phyloP scores from a whole-genome alignment of 92 coral and sea anemone genomes.

The Epizoanthus ramosus region DNA sequence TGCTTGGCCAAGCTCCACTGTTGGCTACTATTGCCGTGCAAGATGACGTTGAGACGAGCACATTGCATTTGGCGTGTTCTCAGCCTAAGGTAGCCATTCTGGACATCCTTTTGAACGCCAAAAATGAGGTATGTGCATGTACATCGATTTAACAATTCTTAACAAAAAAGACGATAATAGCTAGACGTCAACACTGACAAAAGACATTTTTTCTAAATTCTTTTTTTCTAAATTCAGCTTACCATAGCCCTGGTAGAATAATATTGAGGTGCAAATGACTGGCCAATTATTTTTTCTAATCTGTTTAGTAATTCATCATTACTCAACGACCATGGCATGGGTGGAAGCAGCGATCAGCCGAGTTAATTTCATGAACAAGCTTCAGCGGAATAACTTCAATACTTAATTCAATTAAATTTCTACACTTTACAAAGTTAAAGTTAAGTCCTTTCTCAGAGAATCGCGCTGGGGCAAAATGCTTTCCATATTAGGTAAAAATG shows the following conservation, averaged over 20 bases:
- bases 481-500: too few species aligned
- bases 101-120: neutral
- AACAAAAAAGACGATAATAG: too few species aligned
- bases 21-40: slow-evolving; percentile 14
- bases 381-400: too few species aligned
- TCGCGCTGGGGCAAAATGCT: too few species aligned
- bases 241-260: too few species aligned
- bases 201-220: neutral
- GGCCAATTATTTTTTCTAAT: neutral
- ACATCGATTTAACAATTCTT: neutral
- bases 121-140: neutral
- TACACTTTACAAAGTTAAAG: too few species aligned
- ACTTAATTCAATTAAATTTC: too few species aligned
- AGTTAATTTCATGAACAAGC: neutral
- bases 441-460: too few species aligned
- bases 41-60: slow-evolving; percentile 5
- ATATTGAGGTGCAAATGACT: neutral
- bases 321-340: neutral
- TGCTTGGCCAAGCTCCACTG: slow-evolving; percentile 1
- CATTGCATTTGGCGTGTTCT: slow-evolving; percentile 16
- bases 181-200: neutral
- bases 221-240: neutral
- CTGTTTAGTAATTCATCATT: neutral
- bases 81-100: slow-evolving; percentile 9
- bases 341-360: neutral